Evolutionary conservation across 2,797 vertebrate genomes (phyloP).

Genomic region (Acanthurus tractus): DNA sequence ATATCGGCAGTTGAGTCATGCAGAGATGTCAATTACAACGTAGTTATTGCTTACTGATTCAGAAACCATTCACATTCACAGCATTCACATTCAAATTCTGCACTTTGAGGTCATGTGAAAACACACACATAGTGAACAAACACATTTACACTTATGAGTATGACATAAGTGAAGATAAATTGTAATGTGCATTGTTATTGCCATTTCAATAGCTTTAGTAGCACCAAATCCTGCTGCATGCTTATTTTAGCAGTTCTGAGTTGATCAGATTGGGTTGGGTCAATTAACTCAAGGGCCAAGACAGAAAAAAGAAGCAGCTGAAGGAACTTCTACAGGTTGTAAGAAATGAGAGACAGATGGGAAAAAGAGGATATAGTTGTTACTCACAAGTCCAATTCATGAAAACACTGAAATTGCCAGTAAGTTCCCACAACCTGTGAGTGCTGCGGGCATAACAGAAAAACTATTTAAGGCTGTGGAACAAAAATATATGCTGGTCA

Average conservation of each 20-base stretch:
- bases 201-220: too few species aligned
- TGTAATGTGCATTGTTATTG: too few species aligned
- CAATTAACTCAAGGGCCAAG: conserved; percentile 30
- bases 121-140: conserved; percentile 14
- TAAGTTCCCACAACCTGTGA: conserved; percentile 69
- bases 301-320: conserved; percentile 52
- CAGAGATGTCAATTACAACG: neutral
- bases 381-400: conserved; percentile 26
- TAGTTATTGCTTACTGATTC: neutral
- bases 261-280: conserved; percentile 30
- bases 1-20: too few species aligned
- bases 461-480: conserved; percentile 76
- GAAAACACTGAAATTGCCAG: neutral
- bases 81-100: neutral
- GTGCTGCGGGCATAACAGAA: conserved; percentile 59
- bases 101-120: neutral
- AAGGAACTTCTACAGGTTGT: conserved; percentile 50
- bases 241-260: conserved; percentile 14
- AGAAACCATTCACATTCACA: conserved; percentile 15
- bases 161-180: neutral
- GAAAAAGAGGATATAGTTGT: conserved; percentile 56
- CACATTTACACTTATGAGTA: conserved; percentile 1
- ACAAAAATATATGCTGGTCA: conserved; percentile 63
- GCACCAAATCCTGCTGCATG: neutral
- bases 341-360: conserved; percentile 57